phyloP scores from a whole-genome alignment of 2,888 invertebrate species.

The Hipparchia sbordonii region DNA sequence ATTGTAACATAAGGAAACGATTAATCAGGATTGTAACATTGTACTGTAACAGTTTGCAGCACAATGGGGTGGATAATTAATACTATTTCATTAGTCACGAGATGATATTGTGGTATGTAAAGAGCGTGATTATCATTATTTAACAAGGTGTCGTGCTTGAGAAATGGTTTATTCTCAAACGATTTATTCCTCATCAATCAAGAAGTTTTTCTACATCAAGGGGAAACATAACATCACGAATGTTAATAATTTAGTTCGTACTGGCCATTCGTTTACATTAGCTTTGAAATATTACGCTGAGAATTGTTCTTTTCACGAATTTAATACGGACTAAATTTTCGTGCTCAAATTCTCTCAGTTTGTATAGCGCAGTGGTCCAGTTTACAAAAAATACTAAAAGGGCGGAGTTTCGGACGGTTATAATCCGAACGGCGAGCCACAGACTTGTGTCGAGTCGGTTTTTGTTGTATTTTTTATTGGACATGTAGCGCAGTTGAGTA shows the following conservation, averaged over 20 bases:
- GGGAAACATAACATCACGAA: neutral
- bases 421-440: conserved; percentile 67
- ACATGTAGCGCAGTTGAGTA: conserved; percentile 60
- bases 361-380: conserved; percentile 28
- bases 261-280: conserved; percentile 20
- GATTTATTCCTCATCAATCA: conserved; percentile 20
- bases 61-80: conserved; percentile 64
- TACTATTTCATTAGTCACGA: conserved; percentile 58
- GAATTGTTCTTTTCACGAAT: conserved; percentile 15
- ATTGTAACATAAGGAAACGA: conserved; percentile 48
- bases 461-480: conserved; percentile 68
- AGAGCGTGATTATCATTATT: conserved; percentile 42
- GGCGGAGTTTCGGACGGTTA: conserved; percentile 72
- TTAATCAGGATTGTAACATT: conserved; percentile 64
- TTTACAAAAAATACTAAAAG: conserved; percentile 60
- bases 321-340: conserved; percentile 24
- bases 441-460: conserved; percentile 59
- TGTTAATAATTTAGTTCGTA: conserved; percentile 19
- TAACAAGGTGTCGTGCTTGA: conserved; percentile 47
- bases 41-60: conserved; percentile 59
- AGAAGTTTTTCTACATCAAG: neutral
- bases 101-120: conserved; percentile 47
- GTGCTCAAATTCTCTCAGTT: conserved; percentile 25
- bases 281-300: conserved; percentile 27
- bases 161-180: conserved; percentile 47